phyloP scores from a whole-genome alignment of 35 echinoderm and acorn worm genomes.

The Apostichopus japonicus region DNA sequence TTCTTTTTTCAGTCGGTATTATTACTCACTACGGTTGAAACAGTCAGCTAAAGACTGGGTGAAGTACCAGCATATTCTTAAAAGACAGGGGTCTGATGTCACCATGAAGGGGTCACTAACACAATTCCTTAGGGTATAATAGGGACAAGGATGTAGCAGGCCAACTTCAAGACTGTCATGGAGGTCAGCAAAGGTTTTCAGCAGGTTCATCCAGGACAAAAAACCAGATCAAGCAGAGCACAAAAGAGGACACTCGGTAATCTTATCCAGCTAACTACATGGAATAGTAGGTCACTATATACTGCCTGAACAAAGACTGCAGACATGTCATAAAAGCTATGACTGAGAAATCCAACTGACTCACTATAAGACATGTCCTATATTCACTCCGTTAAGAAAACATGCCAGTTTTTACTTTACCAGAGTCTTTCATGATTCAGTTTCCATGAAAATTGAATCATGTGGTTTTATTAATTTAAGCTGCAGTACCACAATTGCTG shows the following conservation, averaged over 20 bases:
- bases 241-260: slow-evolving; percentile 33
- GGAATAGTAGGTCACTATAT: slow-evolving; percentile 34
- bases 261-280: slow-evolving; percentile 16
- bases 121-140: slow-evolving; percentile 23
- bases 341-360: not conserved
- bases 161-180: not conserved
- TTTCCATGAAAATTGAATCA: slow-evolving; percentile 5
- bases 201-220: slow-evolving; percentile 24
- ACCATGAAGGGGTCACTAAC: slow-evolving; percentile 16
- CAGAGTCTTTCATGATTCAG: not conserved
- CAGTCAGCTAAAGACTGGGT: too few species aligned
- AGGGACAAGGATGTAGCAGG: not conserved
- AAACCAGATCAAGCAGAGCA: slow-evolving; percentile 39
- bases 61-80: not conserved
- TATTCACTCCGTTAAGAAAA: not conserved
- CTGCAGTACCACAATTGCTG: too few species aligned
- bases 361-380: not conserved
- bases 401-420: not conserved
- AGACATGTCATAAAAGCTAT: not conserved
- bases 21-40: too few species aligned
- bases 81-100: not conserved
- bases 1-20: too few species aligned
- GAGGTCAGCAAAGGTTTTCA: slow-evolving; percentile 11
- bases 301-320: not conserved
- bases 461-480: not conserved